These are phyloP conservation scores for Synanthedon tipuliformis DNA, from an alignment of 2,888 invertebrate genomes.

Conservation along the genomic window DNA sequence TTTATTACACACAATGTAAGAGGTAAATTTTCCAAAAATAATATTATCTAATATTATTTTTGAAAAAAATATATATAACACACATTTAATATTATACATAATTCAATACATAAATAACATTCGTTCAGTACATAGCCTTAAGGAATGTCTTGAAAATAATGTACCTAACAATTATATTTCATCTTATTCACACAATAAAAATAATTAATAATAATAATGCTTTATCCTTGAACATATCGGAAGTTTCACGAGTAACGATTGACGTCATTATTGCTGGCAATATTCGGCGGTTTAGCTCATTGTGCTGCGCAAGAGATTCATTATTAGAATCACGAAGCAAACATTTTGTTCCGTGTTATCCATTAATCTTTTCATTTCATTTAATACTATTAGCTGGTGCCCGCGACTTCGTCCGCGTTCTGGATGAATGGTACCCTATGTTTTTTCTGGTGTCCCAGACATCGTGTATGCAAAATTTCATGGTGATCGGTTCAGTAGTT, in stretches of 20 bases:
- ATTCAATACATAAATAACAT: not conserved
- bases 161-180: not conserved
- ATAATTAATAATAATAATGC: slow-evolving; percentile 20
- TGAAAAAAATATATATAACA: too few relatives aligned
- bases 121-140: too few relatives aligned
- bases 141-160: not conserved
- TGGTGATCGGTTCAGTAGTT: too few relatives aligned
- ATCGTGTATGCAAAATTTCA: too few relatives aligned
- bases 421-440: too few relatives aligned
- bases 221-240: slow-evolving; percentile 57
- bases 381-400: too few relatives aligned
- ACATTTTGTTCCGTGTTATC: slow-evolving; percentile 46
- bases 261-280: slow-evolving; percentile 36
- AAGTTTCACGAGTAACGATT: slow-evolving; percentile 40
- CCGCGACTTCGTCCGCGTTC: too few relatives aligned
- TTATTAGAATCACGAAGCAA: slow-evolving; percentile 49
- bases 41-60: too few relatives aligned
- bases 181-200: slow-evolving; percentile 8
- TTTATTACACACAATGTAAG: too few relatives aligned
- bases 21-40: too few relatives aligned
- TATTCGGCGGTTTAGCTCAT: slow-evolving; percentile 37
- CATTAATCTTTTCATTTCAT: slow-evolving; percentile 39
- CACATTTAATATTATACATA: too few relatives aligned
- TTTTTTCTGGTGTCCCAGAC: too few relatives aligned
- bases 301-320: slow-evolving; percentile 38